These are phyloP conservation scores for Papilio helenus DNA, from an alignment of 1,140 invertebrate genomes.

Conservation along the genomic window DNA sequence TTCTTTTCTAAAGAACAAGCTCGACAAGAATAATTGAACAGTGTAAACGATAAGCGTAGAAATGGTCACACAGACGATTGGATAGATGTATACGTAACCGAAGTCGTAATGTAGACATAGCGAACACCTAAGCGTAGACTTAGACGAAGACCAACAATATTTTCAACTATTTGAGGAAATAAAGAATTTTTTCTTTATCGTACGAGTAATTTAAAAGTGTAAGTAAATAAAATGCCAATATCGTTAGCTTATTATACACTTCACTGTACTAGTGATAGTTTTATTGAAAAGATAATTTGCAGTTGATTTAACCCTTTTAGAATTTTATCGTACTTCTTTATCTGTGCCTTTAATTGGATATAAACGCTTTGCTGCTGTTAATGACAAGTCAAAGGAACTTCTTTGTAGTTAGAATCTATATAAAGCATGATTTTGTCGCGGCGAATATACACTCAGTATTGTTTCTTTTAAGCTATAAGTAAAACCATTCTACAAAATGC, in stretches of 20 bases:
- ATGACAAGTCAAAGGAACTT: constrained; percentile 29
- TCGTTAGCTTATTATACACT: not conserved
- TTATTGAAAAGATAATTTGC: constrained; percentile 4
- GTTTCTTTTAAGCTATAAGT: not conserved
- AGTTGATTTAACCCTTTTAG: constrained; percentile 1
- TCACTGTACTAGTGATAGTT: no score
- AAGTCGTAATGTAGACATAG: no score
- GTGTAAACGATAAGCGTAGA: no score
- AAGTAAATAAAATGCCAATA: not conserved
- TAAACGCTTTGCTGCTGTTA: constrained; percentile 22
- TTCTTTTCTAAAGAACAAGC: no score
- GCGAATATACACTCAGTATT: not conserved
- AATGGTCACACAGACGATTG: no score
- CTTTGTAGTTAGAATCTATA: constrained; percentile 25
- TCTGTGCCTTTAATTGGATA: constrained; percentile 19
- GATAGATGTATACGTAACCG: not conserved
- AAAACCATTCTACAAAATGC: constrained; percentile 21
- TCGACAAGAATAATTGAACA: no score
- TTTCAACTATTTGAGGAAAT: not conserved
- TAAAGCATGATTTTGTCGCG: constrained; percentile 9
- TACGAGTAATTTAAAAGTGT: no score
- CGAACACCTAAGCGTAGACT: not conserved
- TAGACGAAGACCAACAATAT: not conserved
- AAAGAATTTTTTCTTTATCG: not conserved
- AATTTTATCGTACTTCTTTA: constrained; percentile 9